These are phyloP conservation scores for Mimumesa dahlbomi DNA, from an alignment of 2,888 invertebrate species.

Conservation along the genomic window DNA sequence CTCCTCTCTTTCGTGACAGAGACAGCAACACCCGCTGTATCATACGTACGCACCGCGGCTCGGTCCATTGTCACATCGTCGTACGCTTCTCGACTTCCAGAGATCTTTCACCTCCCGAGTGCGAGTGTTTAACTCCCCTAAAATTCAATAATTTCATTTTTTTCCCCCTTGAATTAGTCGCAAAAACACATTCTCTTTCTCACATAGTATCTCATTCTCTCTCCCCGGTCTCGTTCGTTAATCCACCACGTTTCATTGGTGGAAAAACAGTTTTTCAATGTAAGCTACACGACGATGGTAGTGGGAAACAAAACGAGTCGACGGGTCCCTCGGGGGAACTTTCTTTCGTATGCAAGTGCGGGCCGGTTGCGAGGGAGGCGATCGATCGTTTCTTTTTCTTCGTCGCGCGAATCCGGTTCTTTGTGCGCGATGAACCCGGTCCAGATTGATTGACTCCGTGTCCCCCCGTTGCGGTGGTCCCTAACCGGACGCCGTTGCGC, in stretches of 20 bases:
- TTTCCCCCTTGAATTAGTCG: too few relatives aligned
- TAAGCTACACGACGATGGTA: not conserved
- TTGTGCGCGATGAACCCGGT: conserved; percentile 39
- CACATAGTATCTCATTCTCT: too few relatives aligned
- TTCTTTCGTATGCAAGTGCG: conserved; percentile 42
- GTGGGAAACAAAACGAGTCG: too few relatives aligned
- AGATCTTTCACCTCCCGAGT: not conserved
- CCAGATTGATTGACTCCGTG: conserved; percentile 56
- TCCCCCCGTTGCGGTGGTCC: conserved; percentile 49
- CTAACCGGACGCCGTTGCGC: conserved; percentile 54
- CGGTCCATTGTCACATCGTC: conserved; percentile 46
- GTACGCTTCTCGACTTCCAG: too few relatives aligned
- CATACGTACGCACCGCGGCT: conserved; percentile 22
- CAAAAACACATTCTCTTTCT: too few relatives aligned
- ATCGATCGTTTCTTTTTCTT: conserved; percentile 42
- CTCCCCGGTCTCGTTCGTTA: too few relatives aligned
- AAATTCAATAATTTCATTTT: too few relatives aligned
- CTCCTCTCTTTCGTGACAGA: conserved; percentile 27
- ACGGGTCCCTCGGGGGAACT: conserved; percentile 5
- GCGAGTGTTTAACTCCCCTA: too few relatives aligned
- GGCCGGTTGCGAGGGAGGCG: conserved; percentile 32
- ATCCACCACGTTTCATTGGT: too few relatives aligned
- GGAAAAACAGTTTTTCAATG: not conserved
- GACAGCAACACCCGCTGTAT: conserved; percentile 16
- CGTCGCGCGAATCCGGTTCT: conserved; percentile 33